phyloP scores from a whole-genome alignment of 2,888 invertebrate genomes.

The Antheraea assamensis region DNA sequence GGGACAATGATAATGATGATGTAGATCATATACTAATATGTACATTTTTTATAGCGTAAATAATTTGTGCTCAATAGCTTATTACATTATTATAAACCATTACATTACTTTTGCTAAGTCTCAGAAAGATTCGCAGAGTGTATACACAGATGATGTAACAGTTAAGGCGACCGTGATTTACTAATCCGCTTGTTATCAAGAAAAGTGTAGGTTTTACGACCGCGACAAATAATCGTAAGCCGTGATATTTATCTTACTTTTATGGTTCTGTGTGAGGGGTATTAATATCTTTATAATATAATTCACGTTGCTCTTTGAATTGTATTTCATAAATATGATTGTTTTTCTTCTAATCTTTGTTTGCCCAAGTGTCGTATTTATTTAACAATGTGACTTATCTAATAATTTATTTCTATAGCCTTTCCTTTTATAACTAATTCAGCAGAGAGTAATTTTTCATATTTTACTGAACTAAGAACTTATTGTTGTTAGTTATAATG shows the following conservation, averaged over 20 bases:
- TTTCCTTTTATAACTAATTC: not conserved
- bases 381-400: too few relatives aligned
- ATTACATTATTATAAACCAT: not conserved
- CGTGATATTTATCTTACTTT: conserved; percentile 1
- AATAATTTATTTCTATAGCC: too few relatives aligned
- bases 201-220: conserved; percentile 17
- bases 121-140: not conserved
- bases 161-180: not conserved
- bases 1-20: too few relatives aligned
- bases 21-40: too few relatives aligned
- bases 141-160: conserved; percentile 1
- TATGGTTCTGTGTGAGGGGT: conserved; percentile 9
- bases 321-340: not conserved
- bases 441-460: not conserved
- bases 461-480: not conserved
- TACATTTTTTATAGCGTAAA: too few relatives aligned
- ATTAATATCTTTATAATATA: conserved; percentile 15
- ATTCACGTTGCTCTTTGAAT: conserved; percentile 8
- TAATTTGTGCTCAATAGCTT: too few relatives aligned
- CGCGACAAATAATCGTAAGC: conserved; percentile 17
- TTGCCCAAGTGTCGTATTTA: not conserved
- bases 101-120: not conserved
- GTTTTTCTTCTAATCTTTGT: not conserved
- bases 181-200: conserved; percentile 10
- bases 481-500: not conserved